Evolutionary conservation across 2,113 vertebrate species (phyloP), one percentile per base, ranked within the genome.

Genomic region (Corapipo altera): DNA sequence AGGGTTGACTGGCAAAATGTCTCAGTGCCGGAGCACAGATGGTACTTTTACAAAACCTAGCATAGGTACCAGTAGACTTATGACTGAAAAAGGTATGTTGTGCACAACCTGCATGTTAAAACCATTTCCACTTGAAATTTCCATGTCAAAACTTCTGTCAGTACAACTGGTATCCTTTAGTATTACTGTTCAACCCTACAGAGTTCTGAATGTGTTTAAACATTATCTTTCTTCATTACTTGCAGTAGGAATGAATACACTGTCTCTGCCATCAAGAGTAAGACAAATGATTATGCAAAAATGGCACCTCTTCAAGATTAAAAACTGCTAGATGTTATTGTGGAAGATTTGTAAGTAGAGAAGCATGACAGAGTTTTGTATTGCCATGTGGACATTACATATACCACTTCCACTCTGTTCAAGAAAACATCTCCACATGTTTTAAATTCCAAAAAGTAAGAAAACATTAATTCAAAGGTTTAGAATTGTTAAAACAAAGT

Each of bases 11-110:
- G 83, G 91, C 80, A 94, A 89, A 96, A 86, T 3, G 55, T 89
- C 86, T 95, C 78, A 71, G 55, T 75, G 84, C 44, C 88, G 59
- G 41, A 94, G 86, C 89, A 95, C 88, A 96, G 88, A 96, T 89
- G 85, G 90, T 72, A 97, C 57, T 96, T 90, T 92, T 41, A 62
- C 85, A 89, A 54, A 94, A 93, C 70, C 67, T 30, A 96, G 78
- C 46, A 59, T 2, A 95, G 90, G 89, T 95, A 94, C 49, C 18
- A 28, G 58, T 57, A 83, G 79, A 89, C 44, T 93, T 88, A 22
- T 1, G 65, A 92, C 89, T 94, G 79, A 64, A 93, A 91, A 93
- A 95, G 66, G 59, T 90, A 88, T 6, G 21, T 35, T 37, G 26
- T 7, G n/a, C 30, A 58, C 37, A 65, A 84, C 20, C 19, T 57